Base-by-base conservation (phyloP, 2,113 vertebrate genomes). In the Apaloderma vittatum region DNA sequence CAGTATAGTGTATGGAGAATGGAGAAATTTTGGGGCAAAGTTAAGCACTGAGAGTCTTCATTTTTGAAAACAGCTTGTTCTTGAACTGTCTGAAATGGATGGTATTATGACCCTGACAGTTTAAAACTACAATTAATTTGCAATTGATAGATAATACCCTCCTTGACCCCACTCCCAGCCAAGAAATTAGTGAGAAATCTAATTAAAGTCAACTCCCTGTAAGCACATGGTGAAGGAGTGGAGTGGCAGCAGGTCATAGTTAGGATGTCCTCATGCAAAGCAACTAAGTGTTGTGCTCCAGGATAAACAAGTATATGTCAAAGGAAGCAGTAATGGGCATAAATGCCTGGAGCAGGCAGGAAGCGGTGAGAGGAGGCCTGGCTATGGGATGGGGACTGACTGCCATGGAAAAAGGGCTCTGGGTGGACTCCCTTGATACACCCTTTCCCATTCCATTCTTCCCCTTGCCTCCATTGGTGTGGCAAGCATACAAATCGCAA, bases 401-500 rank as follows among this genome's bases (percentile, higher is more conserved):
- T 78, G 19, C 61, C 49, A 21, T 7, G 14, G 22, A 55, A 40
- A 85, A 86, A 23, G 12, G 24, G 4, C 26, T 30, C 48, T n/a
- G 46, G 13, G 32, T 1, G 3, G 0, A 21, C 6, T 48, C 54
- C 3, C 3, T 49, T 48, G 9, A 20, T 51, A 8, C 1, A 24
- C 2, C 3, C 14, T 88, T 84, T 92, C 6, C 21, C 12, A n/a
- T 3, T 27, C 32, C 10, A 30, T 72, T 73, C 83, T 83, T 29
- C 7, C 19, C 11, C 19, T 57, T 73, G 15, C 45, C n/a, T 27
- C 15, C 30, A 45, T 13, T 23, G 15, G 3, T 73, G 22, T 32
- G 29, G 13, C 20, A 65, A 55, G 13, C 14, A 26, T 11, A n/a
- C 4, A 55, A 6, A 5, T 6, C 22, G n/a, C 16, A 63, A 22